Conservation (phyloP, 2,797 vertebrate genomes). For the Mallotus villosus region DNA sequence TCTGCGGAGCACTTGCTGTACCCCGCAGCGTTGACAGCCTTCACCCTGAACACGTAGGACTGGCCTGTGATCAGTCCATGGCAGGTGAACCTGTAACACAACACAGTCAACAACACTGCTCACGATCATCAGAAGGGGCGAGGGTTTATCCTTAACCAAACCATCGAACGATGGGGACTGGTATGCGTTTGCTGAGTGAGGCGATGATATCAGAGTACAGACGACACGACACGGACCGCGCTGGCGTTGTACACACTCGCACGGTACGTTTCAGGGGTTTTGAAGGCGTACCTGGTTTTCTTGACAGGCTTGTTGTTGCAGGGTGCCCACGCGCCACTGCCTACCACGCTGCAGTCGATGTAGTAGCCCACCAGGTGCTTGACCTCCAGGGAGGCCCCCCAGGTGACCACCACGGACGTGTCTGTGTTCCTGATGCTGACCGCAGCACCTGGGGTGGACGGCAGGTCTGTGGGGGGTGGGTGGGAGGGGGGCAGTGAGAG, state of each 20-base stretch:
- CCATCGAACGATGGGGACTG: too few species aligned
- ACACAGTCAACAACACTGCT: neutral
- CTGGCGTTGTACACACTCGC: neutral
- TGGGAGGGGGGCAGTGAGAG: neutral
- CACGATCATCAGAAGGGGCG: too few species aligned
- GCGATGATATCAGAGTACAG: neutral
- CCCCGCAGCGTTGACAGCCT: slow-evolving; percentile 93
- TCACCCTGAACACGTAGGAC: slow-evolving; percentile 88
- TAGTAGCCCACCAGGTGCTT: slow-evolving; percentile 90
- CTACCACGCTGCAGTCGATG: slow-evolving; percentile 83
- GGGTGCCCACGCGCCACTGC: slow-evolving; percentile 86
- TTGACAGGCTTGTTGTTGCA: slow-evolving; percentile 98
- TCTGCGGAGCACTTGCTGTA: slow-evolving; percentile 86
- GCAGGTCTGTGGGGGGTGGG: slow-evolving; percentile 78
- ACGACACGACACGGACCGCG: too few species aligned
- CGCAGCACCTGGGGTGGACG: slow-evolving; percentile 79
- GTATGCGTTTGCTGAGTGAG: too few species aligned
- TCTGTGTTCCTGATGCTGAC: slow-evolving; percentile 87
- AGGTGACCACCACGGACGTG: slow-evolving; percentile 88
- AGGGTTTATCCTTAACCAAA: neutral
- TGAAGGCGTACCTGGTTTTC: slow-evolving; percentile 81
- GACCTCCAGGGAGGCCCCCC: slow-evolving; percentile 85
- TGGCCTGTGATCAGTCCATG: slow-evolving; percentile 82
- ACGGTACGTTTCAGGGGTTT: neutral
- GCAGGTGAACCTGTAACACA: slow-evolving; percentile 88